Percentiles rank a stretch among this genome's conserved stretches.
Conservation (phyloP, 2,797 vertebrate genomes). For the Tokudaia muenninki region DNA sequence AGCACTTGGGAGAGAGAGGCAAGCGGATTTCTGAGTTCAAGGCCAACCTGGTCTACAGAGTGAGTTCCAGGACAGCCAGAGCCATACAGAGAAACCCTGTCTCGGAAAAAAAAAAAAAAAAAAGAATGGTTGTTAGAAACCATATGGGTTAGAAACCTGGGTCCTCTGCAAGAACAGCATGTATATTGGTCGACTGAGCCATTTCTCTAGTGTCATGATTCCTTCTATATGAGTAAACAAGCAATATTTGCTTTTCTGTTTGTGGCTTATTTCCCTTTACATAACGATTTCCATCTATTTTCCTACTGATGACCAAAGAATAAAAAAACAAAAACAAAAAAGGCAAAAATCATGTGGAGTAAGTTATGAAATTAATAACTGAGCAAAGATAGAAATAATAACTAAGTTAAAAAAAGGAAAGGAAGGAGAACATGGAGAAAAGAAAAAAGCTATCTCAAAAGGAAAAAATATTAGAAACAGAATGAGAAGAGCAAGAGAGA, state of each 20-base stretch:
- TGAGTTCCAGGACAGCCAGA: too few relatives aligned
- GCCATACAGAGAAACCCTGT: too few relatives aligned
- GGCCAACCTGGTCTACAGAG: too few relatives aligned
- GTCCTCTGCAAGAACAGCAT: neutral
- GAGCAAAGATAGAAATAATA: neutral
- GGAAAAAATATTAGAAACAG: neutral
- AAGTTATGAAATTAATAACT: neutral
- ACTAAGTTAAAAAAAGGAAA: neutral
- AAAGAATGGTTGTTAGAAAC: neutral
- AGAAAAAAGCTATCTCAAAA: neutral
- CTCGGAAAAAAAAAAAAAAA: too few relatives aligned
- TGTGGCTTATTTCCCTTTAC: neutral
- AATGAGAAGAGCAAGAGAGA: neutral
- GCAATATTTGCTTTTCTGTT: neutral
- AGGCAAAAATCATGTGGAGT: neutral
- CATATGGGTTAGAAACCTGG: neutral
- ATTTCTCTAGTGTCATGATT: neutral
- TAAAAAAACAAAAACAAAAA: neutral
- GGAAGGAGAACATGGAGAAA: neutral
- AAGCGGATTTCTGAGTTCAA: too few relatives aligned
- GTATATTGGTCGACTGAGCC: neutral
- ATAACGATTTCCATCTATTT: neutral
- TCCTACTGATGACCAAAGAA: neutral
- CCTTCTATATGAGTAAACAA: neutral
- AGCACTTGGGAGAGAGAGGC: too few relatives aligned